phyloP scores from a whole-genome alignment of 2,113 vertebrate genomes.

The Mystacornis crossleyi region DNA sequence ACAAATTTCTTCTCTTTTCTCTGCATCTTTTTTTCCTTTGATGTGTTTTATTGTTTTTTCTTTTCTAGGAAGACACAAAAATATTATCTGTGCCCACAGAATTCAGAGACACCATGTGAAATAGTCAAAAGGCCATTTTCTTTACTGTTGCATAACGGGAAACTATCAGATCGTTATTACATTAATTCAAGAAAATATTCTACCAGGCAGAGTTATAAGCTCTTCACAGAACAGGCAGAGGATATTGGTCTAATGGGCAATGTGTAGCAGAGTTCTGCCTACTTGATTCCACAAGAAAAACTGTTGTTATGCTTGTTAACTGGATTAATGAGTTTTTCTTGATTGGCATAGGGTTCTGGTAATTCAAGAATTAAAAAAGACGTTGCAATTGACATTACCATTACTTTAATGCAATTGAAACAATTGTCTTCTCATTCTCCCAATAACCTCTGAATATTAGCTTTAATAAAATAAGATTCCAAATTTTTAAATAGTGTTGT shows the following conservation, averaged over 20 bases:
- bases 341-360: constrained; percentile 16
- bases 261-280: background rate
- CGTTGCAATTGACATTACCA: background rate
- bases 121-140: background rate
- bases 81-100: background rate
- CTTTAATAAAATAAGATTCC: constrained; percentile 28
- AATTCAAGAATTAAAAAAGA: constrained; percentile 35
- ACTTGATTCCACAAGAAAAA: constrained; percentile 56
- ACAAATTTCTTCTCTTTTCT: background rate
- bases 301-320: constrained; percentile 31
- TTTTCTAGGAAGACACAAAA: background rate
- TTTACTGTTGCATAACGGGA: background rate
- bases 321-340: constrained; percentile 54
- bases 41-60: background rate
- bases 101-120: background rate
- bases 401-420: constrained; percentile 44
- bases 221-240: background rate
- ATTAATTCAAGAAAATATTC: background rate
- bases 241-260: background rate
- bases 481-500: constrained; percentile 47
- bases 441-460: constrained; percentile 10
- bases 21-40: background rate
- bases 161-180: background rate
- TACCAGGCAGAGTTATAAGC: background rate
- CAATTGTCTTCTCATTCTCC: constrained; percentile 21